Conservation (phyloP, 2,888 invertebrate species). For the Conistra vaccinii region DNA sequence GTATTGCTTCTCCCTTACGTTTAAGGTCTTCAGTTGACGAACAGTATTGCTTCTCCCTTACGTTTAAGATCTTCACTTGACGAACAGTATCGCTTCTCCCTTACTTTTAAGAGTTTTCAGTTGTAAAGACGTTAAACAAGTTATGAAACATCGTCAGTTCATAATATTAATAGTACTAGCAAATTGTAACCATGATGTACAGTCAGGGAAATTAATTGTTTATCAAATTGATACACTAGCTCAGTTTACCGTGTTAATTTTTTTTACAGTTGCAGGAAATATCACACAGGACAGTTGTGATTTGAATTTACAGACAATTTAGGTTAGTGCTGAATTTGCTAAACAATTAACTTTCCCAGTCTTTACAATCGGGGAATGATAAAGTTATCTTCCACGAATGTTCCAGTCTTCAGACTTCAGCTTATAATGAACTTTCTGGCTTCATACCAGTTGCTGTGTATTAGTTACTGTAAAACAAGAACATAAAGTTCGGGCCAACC, state of each 20-base stretch:
- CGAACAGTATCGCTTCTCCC: neutral
- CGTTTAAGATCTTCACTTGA: too few relatives aligned
- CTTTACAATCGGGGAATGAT: neutral
- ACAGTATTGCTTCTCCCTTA: too few relatives aligned
- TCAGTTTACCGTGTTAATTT: too few relatives aligned
- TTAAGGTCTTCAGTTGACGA: too few relatives aligned
- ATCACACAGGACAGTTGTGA: neutral
- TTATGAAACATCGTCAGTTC: neutral
- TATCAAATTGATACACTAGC: too few relatives aligned
- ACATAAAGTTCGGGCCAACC: neutral
- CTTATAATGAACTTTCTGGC: constrained; percentile 16
- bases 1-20: too few relatives aligned
- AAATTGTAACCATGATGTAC: too few relatives aligned
- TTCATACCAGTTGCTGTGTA: neutral
- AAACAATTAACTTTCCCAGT: too few relatives aligned
- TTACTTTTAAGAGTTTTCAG: neutral
- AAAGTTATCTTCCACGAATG: constrained; percentile 23
- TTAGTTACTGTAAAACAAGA: constrained; percentile 2
- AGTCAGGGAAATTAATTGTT: too few relatives aligned
- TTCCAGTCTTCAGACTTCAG: neutral
- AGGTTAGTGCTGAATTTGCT: neutral
- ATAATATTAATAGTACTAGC: neutral
- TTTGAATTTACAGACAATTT: neutral
- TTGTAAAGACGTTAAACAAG: neutral
- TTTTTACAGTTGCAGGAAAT: too few relatives aligned